Percentiles rank a stretch among this genome's conserved stretches.
These are phyloP conservation scores for rabbit (Oryctolagus cuniculus) DNA, from an alignment of 2,113 vertebrate species.

Conservation along the genomic window mOryCun1.1 NC_091441.1:9733001-9733500, in stretches of 20 bases:
- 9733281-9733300: not conserved
- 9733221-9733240: not conserved
- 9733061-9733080: not conserved
- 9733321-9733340: not conserved
- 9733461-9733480: not conserved
- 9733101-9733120: not conserved
- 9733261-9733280: not conserved
- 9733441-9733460: not conserved
- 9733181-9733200: not conserved
- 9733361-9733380: not conserved
- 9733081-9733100: not conserved
- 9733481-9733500: not conserved
- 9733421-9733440: not conserved
- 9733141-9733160: slow-evolving; percentile 42
- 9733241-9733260: not conserved
- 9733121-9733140: not conserved
- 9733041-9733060: not conserved
- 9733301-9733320: not conserved
- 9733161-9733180: not conserved
- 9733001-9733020: not conserved
- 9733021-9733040: not conserved
- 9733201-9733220: not conserved
- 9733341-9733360: not conserved
- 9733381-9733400: not conserved
- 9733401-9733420: not conserved